Evolutionary conservation across 2,888 invertebrate genomes (phyloP).

Genomic region (Neria commutata): DNA sequence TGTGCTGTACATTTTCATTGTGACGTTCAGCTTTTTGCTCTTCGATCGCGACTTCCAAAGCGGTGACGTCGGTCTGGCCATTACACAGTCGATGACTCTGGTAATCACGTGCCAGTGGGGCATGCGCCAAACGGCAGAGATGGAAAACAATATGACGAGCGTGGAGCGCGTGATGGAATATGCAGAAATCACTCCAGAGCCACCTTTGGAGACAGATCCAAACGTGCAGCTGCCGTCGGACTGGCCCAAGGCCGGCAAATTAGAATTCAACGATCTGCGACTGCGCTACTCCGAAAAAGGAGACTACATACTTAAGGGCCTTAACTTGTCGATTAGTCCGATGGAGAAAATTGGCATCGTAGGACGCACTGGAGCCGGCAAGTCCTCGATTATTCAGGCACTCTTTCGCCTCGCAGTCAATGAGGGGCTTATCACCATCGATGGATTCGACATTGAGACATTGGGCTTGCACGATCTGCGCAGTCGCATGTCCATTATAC

Average conservation of each 20-base stretch:
- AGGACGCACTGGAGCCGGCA: slow-evolving; percentile 88
- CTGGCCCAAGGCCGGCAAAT: slow-evolving; percentile 74
- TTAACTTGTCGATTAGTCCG: slow-evolving; percentile 69
- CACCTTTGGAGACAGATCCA: slow-evolving; percentile 63
- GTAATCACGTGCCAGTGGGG: slow-evolving; percentile 81
- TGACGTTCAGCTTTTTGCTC: slow-evolving; percentile 84
- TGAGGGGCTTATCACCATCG: slow-evolving; percentile 79
- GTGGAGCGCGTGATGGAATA: slow-evolving; percentile 87
- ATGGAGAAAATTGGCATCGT: slow-evolving; percentile 77
- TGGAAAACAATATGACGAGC: slow-evolving; percentile 81
- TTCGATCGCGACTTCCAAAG: slow-evolving; percentile 62
- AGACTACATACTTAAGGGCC: slow-evolving; percentile 73
- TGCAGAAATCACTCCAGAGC: slow-evolving; percentile 70
- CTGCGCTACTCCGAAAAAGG: slow-evolving; percentile 74
- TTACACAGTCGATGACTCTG: slow-evolving; percentile 73
- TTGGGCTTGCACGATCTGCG: slow-evolving; percentile 80
- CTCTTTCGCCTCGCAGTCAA: slow-evolving; percentile 82
- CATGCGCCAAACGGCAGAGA: slow-evolving; percentile 85
- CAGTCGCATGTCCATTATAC: slow-evolving; percentile 86
- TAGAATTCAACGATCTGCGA: slow-evolving; percentile 71
- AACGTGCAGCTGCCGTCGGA: slow-evolving; percentile 58
- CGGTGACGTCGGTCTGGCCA: slow-evolving; percentile 74
- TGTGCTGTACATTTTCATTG: slow-evolving; percentile 80
- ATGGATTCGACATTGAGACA: slow-evolving; percentile 71
- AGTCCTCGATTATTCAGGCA: slow-evolving; percentile 81